Evolutionary conservation across 2,888 invertebrate genomes (phyloP), one percentile per base, ranked within the genome.

Genomic region (Polydrusus cervinus): DNA sequence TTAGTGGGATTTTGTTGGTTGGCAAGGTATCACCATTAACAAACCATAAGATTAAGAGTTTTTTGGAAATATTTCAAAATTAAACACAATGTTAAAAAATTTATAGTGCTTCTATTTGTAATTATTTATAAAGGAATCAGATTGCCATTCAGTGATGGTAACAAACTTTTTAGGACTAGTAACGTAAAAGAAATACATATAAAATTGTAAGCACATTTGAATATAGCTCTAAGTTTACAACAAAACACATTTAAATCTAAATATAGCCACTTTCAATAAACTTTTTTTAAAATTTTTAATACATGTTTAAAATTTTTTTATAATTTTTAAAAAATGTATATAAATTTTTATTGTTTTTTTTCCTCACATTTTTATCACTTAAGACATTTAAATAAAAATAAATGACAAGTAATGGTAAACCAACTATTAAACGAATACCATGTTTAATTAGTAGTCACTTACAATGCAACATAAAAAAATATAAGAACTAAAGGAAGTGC

Each of bases 361-460:
- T 61, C 16, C 61, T 64, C 64, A 64, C 64, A 64, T 20, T 49
- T 72, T 72, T 57, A 72, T 72, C 66, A 72, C 71, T 72, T 72
- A 55, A 72, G 14, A 72, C 71, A 72, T 72, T 66, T 72, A 72
- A n/a, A 18, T 53, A 20, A 51, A 72, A 65, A 66, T 72, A 72
- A 72, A 72, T 72, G 71, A 72, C 62, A 62, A 72, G 71, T 72
- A 72, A 72, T 49, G 10, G 13, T 53, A 60, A 60, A 60, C 57
- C 16, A 11, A 38, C 38, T 18, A 11, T 16, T 38, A 60, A 60
- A 60, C 11, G 8, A 34, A 51, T 6, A 51, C 0, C 34, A n/a
- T 65, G 49, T 65, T 13, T 49, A 45, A 16, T 14, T 25, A 49
- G 66, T 14, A 34, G 34, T 34, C 16, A 3, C n/a, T 66, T 66